Conservation (phyloP, 2,888 invertebrate genomes). For the Leptinotarsa juncta region DNA sequence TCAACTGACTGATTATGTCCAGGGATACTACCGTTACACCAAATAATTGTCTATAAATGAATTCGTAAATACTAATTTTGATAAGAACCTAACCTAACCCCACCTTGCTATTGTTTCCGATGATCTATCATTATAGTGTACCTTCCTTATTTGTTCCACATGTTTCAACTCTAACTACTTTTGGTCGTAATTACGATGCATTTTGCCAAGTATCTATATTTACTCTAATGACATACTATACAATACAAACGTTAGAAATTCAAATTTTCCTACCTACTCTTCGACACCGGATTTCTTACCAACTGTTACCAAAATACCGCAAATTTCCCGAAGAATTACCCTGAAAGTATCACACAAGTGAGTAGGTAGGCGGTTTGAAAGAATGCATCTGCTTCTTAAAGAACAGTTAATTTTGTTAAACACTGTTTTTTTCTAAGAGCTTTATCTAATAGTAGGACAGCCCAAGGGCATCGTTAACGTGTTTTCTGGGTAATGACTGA, state of each 20-base stretch:
- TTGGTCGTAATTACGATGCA: neutral
- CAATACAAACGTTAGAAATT: neutral
- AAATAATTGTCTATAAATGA: too few relatives aligned
- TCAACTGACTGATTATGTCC: too few relatives aligned
- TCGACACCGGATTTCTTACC: slow-evolving; percentile 1
- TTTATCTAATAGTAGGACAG: slow-evolving; percentile 19
- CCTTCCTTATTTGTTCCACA: neutral
- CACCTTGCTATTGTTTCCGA: neutral
- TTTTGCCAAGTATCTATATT: neutral
- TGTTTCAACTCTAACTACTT: neutral
- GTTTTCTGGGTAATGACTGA: slow-evolving; percentile 21
- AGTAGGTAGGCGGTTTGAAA: slow-evolving; percentile 22
- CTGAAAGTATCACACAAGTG: slow-evolving; percentile 5
- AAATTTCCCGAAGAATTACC: slow-evolving; percentile 1
- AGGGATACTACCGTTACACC: too few relatives aligned
- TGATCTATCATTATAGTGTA: neutral
- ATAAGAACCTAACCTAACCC: neutral
- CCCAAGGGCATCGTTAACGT: slow-evolving; percentile 23
- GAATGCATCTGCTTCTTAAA: slow-evolving; percentile 12
- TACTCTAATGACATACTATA: slow-evolving; percentile 8
- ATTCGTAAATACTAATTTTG: too few relatives aligned
- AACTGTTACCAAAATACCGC: slow-evolving; percentile 14
- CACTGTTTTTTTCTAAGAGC: slow-evolving; percentile 21
- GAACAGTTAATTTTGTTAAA: slow-evolving; percentile 22
- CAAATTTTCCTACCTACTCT: neutral